These are phyloP conservation scores for Bombus cullumanus DNA, from an alignment of 1,140 invertebrate species.

Conservation along the genomic window DNA sequence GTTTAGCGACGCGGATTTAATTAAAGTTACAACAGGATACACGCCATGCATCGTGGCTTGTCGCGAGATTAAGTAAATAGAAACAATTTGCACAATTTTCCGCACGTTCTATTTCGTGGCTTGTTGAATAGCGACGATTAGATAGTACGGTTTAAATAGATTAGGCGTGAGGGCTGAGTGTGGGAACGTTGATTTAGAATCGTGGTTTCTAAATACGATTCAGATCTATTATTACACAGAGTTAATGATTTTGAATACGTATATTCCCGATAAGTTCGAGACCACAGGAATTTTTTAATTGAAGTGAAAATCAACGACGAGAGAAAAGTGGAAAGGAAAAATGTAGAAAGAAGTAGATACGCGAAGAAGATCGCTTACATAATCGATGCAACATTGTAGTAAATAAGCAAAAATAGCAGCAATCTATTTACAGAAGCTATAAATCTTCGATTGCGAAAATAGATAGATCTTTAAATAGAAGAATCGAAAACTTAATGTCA, in stretches of 20 bases:
- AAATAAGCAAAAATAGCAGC: not conserved
- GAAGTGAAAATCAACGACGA: not conserved
- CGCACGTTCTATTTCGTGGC: slow-evolving; percentile 8
- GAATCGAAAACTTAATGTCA: not conserved
- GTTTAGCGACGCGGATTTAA: slow-evolving; percentile 9
- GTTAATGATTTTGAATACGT: not conserved
- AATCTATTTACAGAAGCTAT: not conserved
- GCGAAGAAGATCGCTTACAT: too few relatives aligned
- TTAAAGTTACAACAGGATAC: slow-evolving; percentile 10
- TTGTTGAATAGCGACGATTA: not conserved
- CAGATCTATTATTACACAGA: not conserved
- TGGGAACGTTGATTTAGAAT: not conserved
- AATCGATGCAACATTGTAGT: too few relatives aligned
- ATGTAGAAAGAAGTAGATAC: not conserved
- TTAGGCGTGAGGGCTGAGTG: not conserved
- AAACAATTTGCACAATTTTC: slow-evolving; percentile 37
- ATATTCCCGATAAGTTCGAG: not conserved
- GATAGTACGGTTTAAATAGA: not conserved
- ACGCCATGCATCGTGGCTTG: not conserved
- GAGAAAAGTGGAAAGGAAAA: not conserved
- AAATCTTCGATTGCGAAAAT: not conserved
- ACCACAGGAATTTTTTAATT: not conserved
- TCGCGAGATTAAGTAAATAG: slow-evolving; percentile 11
- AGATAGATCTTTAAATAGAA: not conserved
- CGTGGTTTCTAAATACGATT: not conserved